Base-by-base conservation (phyloP, 1,140 invertebrate species). In the Musca domestica region DNA sequence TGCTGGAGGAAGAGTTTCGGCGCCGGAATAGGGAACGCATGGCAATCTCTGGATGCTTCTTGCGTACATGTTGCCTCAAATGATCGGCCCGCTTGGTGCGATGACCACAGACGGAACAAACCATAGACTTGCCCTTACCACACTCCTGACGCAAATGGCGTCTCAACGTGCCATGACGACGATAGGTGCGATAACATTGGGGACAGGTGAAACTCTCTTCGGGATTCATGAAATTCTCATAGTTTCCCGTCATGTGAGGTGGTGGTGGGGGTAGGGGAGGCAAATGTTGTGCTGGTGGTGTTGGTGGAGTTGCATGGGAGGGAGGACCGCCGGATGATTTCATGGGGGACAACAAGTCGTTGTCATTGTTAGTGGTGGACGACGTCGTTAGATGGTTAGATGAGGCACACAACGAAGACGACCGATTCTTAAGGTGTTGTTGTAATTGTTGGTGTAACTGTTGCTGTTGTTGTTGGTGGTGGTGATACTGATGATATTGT, bases 131-230 rank as follows among this genome's bases (percentile, higher is more conserved):
- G 66, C 84, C 83, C 66, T 84, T 84, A 30, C 85, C 86, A 71
- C 84, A 85, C 72, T 85, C 84, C 54, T 83, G 82, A n/a, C 85
- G 77, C 58, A 87, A 68, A 71, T 87, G 86, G 5, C 86, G 83
- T 67, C 83, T 85, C 68, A 87, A 69, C 3, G 85, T 87, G 67
- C 85, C 86, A 34, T 83, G 83, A 10, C 86, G 76, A 65, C 83
- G 83, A 76, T 88, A 88, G 23, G 83, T 83, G 68, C 87, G 86
- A 72, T 76, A 81, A 72, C 87, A 88, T 69, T 85, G 86, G 7
- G 86, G 85, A 72, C 88, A 89, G 71, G 80, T 81, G 76, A 75
- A 81, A 52, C 73, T 80, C 46, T 81, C 78, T 70, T 81, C 78
- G 19, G 17, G 58, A 15, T 17, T n/a, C 49, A 69, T 34, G 19